Evolutionary conservation across 2,888 invertebrate genomes (phyloP), one percentile per base, ranked within the genome.

Genomic region (Pterostichus niger): DNA sequence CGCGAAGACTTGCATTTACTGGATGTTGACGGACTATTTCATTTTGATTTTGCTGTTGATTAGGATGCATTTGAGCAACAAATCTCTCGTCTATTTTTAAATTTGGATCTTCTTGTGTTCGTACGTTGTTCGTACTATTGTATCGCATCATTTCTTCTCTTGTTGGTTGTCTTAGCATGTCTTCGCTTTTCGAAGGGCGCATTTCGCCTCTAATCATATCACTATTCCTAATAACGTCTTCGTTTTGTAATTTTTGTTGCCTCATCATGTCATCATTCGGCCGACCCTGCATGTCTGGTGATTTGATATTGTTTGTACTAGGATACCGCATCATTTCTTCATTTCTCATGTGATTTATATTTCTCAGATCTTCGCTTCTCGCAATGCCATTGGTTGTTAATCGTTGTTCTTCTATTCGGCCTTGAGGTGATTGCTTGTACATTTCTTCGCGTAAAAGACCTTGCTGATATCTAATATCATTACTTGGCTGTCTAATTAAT

Each of bases 111-210:
- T 89, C 88, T 76, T 88, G 87, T n/a, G 68, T 87, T 84, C 89
- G 86, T 35, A 90, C 89, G 83, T 90, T 90, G 5, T 89, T 89
- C 83, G 89, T 89, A 84, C 90, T 90, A 6, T 90, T 88, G 84
- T 90, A 90, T 59, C 89, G 84, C 84, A 86, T 84, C 81, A 87
- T 86, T 52, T 87, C 87, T 40, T 82, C 77, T n/a, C 85, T 59
- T 49, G 85, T 84, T 79, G 88, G 88, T 35, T 88, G 88, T 49
- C 89, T 87, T 11, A 90, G 85, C 86, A 88, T 86, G 85, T 90
- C 90, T 80, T 90, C 90, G 84, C 89, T 89, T 85, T 89, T 89
- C 0, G 89, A 89, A 0, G 88, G 87, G 52, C 89, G 86, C 86
- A 89, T 89, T 82, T 88, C 88, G 49, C 84, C 56, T 84, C 78